Conservation (phyloP, 2,888 invertebrate species). For the Hemicrepidius hirtus region DNA sequence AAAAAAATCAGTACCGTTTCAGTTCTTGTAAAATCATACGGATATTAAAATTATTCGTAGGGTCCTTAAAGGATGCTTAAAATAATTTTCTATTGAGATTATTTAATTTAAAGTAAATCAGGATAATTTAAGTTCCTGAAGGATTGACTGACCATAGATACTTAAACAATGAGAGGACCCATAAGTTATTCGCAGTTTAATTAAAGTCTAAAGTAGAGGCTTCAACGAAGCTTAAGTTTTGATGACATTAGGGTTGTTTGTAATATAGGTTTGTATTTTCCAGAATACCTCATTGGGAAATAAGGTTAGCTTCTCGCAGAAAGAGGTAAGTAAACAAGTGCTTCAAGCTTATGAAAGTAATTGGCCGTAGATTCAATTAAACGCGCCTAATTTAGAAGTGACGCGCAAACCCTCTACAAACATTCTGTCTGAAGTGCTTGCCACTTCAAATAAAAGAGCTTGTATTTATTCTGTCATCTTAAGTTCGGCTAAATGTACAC, state of each 20-base stretch:
- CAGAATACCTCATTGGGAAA: background rate
- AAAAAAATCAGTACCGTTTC: no score
- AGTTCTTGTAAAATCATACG: no score
- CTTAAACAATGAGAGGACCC: no score
- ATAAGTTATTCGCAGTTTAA: no score
- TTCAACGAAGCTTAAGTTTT: constrained; percentile 1
- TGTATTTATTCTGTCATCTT: constrained; percentile 24
- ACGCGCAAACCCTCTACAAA: constrained; percentile 17
- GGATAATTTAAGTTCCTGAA: no score
- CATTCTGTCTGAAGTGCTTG: constrained; percentile 3
- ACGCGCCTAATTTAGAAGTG: constrained; percentile 32
- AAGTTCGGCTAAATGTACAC: constrained; percentile 2
- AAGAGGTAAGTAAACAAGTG: constrained; percentile 26
- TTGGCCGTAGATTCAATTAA: constrained; percentile 27
- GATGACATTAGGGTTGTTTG: constrained; percentile 5
- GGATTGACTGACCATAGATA: no score
- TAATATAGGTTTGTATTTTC: background rate
- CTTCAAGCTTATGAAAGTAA: constrained; percentile 19
- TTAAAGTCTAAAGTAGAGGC: background rate
- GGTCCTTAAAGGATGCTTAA: no score
- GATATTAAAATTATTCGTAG: no score
- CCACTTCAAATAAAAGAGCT: constrained; percentile 28
- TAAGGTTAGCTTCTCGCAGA: constrained; percentile 10
- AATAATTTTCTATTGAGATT: no score
- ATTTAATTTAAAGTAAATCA: no score